phyloP scores from a whole-genome alignment of 2,888 invertebrate species.

The Lucinisca nassula region DNA sequence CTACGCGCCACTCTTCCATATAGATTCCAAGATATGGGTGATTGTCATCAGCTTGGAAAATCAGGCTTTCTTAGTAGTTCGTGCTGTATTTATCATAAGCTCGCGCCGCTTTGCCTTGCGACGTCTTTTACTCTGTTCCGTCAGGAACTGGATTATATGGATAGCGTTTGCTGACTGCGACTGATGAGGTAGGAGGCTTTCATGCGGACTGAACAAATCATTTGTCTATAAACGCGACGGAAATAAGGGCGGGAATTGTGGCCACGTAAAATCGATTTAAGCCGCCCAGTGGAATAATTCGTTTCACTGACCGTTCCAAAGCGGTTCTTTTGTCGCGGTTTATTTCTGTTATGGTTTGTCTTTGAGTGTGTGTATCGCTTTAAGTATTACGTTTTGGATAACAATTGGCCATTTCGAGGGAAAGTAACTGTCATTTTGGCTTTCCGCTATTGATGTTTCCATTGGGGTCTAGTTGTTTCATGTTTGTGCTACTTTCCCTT shows the following conservation, averaged over 20 bases:
- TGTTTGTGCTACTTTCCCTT: too few species aligned
- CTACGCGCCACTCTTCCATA: conserved; percentile 38
- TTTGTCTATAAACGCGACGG: too few species aligned
- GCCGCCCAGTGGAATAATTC: background rate
- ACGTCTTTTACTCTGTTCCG: background rate
- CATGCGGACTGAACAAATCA: background rate
- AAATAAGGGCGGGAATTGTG: too few species aligned
- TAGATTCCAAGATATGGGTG: conserved; percentile 28
- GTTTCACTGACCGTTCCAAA: background rate
- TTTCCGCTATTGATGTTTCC: too few species aligned
- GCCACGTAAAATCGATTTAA: too few species aligned
- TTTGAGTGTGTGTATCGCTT: too few species aligned
- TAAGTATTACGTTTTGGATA: too few species aligned
- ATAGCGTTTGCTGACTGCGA: background rate
- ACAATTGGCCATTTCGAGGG: too few species aligned
- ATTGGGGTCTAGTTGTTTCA: too few species aligned
- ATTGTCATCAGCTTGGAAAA: conserved; percentile 21
- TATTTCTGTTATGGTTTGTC: too few species aligned
- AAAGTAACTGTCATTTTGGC: too few species aligned
- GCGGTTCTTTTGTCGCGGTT: too few species aligned
- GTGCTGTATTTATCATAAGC: background rate
- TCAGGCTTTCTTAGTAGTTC: conserved; percentile 5
- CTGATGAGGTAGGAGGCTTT: background rate
- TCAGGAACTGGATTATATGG: background rate
- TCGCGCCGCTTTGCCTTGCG: background rate